phyloP scores from a whole-genome alignment of 2,797 vertebrate genomes.

The Hypotaenidia philippensis region DNA sequence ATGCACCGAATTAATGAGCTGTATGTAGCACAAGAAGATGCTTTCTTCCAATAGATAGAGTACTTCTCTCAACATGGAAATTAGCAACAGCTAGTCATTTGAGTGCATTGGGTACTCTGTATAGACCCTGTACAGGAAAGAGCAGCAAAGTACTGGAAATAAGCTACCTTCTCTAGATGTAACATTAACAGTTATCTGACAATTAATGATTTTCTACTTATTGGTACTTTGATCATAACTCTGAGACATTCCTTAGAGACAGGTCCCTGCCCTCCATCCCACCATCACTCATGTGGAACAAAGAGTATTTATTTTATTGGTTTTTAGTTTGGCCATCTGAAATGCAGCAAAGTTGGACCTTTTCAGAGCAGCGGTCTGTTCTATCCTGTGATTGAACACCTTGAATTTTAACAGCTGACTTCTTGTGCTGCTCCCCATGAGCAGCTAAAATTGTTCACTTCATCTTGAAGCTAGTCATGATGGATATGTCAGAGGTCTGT shows the following conservation, averaged over 20 bases:
- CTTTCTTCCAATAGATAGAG: background rate
- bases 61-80: background rate
- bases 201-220: background rate
- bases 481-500: background rate
- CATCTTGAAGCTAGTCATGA: background rate
- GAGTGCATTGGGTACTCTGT: background rate
- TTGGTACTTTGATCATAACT: background rate
- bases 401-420: background rate
- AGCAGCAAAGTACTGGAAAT: background rate
- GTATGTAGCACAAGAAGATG: background rate
- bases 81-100: background rate
- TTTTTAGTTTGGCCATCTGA: background rate
- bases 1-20: background rate
- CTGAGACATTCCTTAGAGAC: background rate
- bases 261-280: background rate
- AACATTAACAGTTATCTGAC: background rate
- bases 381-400: background rate
- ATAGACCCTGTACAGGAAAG: background rate
- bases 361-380: background rate
- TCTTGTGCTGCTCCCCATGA: background rate
- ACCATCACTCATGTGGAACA: background rate
- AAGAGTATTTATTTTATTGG: too few relatives aligned
- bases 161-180: background rate
- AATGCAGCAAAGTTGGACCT: background rate
- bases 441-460: background rate